Evolutionary conservation across 2,797 vertebrate genomes (phyloP).

Genomic region (Rhyacichthys aspro): DNA sequence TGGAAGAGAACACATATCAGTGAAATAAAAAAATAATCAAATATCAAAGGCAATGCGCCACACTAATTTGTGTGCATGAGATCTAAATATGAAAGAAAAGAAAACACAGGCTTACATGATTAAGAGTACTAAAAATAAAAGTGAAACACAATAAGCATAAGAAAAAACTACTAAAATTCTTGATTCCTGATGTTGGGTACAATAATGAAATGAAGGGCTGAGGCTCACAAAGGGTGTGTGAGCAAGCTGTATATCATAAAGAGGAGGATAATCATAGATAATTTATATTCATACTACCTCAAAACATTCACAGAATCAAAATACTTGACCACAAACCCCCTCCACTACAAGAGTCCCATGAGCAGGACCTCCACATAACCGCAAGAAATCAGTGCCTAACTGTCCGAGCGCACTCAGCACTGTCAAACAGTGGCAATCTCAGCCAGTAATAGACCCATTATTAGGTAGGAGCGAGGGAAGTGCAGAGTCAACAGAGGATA

Average conservation of each 20-base stretch:
- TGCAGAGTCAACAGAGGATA: slow-evolving; percentile 56
- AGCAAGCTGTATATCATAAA: slow-evolving; percentile 2
- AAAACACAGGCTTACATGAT: too few relatives aligned
- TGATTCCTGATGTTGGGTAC: too few relatives aligned
- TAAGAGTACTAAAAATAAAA: too few relatives aligned
- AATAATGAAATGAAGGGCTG: slow-evolving; percentile 1
- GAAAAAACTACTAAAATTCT: too few relatives aligned
- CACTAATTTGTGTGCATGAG: too few relatives aligned
- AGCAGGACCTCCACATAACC: slow-evolving; percentile 24
- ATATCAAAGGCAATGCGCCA: too few relatives aligned
- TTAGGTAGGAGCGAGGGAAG: slow-evolving; percentile 49
- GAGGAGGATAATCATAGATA: slow-evolving; percentile 26
- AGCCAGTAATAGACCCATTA: slow-evolving; percentile 69
- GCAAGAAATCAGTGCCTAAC: slow-evolving; percentile 23
- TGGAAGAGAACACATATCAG: too few relatives aligned
- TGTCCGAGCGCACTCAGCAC: slow-evolving; percentile 39
- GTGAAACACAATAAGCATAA: too few relatives aligned
- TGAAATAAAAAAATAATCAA: too few relatives aligned
- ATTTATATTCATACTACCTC: slow-evolving; percentile 10
- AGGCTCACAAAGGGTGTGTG: background rate
- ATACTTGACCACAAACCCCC: slow-evolving; percentile 27
- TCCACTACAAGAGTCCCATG: slow-evolving; percentile 16
- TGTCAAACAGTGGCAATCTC: slow-evolving; percentile 55
- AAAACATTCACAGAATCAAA: background rate
- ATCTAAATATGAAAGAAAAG: too few relatives aligned